These are phyloP conservation scores for Habrosyne pyritoides DNA, from an alignment of 2,888 invertebrate genomes.

Conservation along the genomic window DNA sequence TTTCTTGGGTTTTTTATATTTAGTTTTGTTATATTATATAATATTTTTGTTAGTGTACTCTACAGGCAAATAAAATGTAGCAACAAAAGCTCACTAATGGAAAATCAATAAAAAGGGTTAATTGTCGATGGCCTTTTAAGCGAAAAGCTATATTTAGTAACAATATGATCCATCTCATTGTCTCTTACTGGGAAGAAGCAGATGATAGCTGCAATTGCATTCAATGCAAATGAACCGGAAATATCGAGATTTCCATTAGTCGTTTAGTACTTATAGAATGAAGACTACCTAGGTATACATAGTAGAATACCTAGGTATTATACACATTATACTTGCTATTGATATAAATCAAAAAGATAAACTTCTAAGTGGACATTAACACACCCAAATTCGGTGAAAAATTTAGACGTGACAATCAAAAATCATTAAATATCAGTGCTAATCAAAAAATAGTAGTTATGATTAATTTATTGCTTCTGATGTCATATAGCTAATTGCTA, in stretches of 20 bases:
- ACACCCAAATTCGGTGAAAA: not conserved
- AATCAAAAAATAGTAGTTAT: no score
- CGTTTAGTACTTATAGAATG: slow-evolving; percentile 24
- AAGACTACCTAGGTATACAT: no score
- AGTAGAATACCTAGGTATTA: no score
- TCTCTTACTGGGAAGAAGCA: slow-evolving; percentile 34
- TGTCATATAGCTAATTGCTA: not conserved
- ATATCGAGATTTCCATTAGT: slow-evolving; percentile 36
- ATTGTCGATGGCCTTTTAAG: not conserved
- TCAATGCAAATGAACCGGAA: slow-evolving; percentile 71
- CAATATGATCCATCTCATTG: slow-evolving; percentile 36
- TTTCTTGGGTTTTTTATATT: not conserved
- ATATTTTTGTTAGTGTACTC: not conserved
- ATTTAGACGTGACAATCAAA: no score
- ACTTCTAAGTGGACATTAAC: not conserved
- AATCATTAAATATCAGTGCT: no score
- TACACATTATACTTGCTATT: not conserved
- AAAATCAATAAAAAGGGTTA: not conserved
- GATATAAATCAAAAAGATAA: not conserved
- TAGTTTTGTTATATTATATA: not conserved
- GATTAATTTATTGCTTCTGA: no score
- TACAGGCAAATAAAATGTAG: not conserved
- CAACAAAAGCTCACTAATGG: not conserved
- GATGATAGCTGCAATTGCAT: slow-evolving; percentile 49
- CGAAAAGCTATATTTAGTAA: slow-evolving; percentile 36